Percentiles rank a stretch among this genome's conserved stretches.
phyloP scores from a whole-genome alignment of 2,888 invertebrate genomes.

The Meandrusa payeni region DNA sequence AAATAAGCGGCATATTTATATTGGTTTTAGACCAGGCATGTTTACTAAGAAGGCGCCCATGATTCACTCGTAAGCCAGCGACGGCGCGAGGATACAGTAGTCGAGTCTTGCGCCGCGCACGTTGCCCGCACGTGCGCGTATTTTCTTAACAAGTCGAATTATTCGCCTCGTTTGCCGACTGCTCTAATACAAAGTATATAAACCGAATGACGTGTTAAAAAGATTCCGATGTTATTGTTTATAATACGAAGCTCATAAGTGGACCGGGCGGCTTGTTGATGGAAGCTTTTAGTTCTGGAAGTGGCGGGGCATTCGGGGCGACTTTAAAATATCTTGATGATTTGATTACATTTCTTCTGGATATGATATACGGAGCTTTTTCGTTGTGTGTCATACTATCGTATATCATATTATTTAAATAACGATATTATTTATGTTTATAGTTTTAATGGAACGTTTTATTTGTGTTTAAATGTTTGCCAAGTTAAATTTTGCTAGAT shows the following conservation, averaged over 20 bases:
- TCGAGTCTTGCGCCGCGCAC: conserved; percentile 45
- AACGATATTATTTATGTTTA: no score
- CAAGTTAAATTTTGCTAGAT: no score
- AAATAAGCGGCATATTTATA: no score
- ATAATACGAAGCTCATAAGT: conserved; percentile 62
- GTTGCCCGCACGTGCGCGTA: conserved; percentile 56
- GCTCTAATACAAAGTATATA: conserved; percentile 36
- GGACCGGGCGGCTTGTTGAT: conserved; percentile 51
- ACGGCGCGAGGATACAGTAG: no score
- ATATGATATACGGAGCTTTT: conserved; percentile 5
- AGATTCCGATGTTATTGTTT: conserved; percentile 76
- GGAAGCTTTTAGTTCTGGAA: conserved; percentile 58
- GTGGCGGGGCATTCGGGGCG: conserved; percentile 42
- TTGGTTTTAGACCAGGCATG: no score
- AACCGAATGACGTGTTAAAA: conserved; percentile 69
- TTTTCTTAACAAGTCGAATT: conserved; percentile 73
- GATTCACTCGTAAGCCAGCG: no score
- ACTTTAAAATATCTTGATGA: conserved; percentile 36
- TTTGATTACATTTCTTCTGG: conserved; percentile 26
- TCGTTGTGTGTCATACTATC: conserved; percentile 9
- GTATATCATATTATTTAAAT: no score
- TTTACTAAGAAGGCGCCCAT: no score
- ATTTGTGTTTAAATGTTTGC: no score
- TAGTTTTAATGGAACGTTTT: no score
- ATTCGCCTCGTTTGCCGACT: conserved; percentile 63